Conservation (phyloP, 2,888 invertebrate species). For the Agapetus fuscipes region DNA sequence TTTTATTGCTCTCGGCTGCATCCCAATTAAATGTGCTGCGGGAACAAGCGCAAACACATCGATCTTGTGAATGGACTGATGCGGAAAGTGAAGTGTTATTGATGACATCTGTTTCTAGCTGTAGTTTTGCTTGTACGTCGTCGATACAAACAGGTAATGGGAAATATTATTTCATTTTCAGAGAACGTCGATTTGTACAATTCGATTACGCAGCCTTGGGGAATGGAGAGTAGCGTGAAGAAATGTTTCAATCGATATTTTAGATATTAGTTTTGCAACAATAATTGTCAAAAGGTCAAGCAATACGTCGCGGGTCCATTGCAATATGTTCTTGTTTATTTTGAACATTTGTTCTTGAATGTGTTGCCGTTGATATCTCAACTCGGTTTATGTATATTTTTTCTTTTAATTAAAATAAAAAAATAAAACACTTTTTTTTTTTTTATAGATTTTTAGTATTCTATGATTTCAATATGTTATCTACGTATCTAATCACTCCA, state of each 20-base stretch:
- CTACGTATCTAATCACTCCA: too few relatives aligned
- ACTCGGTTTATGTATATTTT: too few relatives aligned
- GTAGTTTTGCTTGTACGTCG: conserved; percentile 15
- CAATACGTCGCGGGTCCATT: too few relatives aligned
- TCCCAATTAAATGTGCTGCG: conserved; percentile 1
- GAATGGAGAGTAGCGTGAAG: conserved; percentile 4
- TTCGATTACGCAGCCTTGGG: conserved; percentile 9
- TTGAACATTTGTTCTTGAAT: too few relatives aligned
- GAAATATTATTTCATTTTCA: conserved; percentile 7
- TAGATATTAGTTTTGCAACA: conserved; percentile 2
- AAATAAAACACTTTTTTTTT: too few relatives aligned
- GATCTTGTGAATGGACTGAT: conserved; percentile 6
- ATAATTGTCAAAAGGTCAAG: conserved; percentile 5
- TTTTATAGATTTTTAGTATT: too few relatives aligned
- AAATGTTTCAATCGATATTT: not conserved
- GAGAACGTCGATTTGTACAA: conserved; percentile 7
- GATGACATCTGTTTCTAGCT: conserved; percentile 18
- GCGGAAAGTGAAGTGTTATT: conserved; percentile 14
- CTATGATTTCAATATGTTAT: too few relatives aligned
- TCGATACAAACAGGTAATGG: conserved; percentile 16
- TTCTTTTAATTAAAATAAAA: too few relatives aligned
- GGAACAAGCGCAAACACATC: not conserved
- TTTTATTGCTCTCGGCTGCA: conserved; percentile 5
- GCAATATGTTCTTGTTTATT: conserved; percentile 5
- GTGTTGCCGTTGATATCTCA: too few relatives aligned